phyloP scores from a whole-genome alignment of 2,797 vertebrate species.

The Synaphobranchus kaupii region DNA sequence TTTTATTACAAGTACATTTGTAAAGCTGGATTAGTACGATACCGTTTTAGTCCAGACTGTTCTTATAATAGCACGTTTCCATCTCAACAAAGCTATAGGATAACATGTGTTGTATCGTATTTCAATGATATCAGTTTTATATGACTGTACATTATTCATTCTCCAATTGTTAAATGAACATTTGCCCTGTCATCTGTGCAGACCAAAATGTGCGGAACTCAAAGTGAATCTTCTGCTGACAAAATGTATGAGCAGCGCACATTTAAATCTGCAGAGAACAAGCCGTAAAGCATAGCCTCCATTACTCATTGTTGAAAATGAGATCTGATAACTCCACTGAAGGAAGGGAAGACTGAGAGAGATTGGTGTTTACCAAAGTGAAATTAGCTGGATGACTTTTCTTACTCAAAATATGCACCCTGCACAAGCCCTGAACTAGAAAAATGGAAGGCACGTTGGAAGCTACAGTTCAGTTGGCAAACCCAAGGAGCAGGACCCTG shows the following conservation, averaged over 20 bases:
- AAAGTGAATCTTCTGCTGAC: background rate
- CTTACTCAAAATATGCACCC: background rate
- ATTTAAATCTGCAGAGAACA: background rate
- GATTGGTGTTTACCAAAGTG: background rate
- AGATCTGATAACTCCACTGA: background rate
- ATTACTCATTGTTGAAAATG: background rate
- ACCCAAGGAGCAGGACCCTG: no score
- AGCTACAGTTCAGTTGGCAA: background rate
- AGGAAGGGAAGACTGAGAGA: background rate
- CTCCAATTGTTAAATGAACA: background rate
- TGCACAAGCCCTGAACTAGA: background rate
- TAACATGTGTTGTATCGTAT: background rate
- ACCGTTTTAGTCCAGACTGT: no score
- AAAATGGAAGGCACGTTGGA: background rate
- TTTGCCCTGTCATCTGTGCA: background rate
- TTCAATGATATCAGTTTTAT: background rate
- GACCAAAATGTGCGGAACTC: background rate
- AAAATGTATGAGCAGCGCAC: background rate
- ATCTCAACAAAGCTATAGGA: background rate
- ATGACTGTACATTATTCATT: background rate
- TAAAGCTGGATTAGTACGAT: no score
- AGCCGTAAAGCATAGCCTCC: background rate
- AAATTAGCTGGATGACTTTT: background rate
- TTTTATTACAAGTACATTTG: background rate
- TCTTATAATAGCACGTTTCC: background rate